Conservation (phyloP, 1,140 invertebrate genomes). For the Amphibalanus amphitrite region DNA sequence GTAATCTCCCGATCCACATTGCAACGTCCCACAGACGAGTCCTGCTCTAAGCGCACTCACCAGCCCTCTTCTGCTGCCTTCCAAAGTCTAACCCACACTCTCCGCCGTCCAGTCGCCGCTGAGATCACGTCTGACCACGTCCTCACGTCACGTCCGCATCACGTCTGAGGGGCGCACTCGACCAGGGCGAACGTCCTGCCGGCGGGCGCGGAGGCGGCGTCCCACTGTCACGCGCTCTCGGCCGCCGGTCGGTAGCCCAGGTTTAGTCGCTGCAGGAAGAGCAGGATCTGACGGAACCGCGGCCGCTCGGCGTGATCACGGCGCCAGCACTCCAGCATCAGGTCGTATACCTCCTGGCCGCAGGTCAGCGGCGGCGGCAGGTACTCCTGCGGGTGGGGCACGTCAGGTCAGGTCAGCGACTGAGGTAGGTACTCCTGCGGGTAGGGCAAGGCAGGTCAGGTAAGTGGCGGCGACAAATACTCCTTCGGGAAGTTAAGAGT, state of each 20-base stretch:
- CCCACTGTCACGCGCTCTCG: not conserved
- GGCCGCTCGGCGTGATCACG: slow-evolving; percentile 64
- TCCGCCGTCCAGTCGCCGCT: too few species aligned
- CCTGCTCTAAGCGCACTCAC: too few species aligned
- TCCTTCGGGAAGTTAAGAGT: too few species aligned
- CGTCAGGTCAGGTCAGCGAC: too few species aligned
- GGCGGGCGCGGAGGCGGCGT: too few species aligned
- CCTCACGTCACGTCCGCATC: not conserved
- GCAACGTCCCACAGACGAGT: too few species aligned
- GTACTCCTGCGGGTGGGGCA: slow-evolving; percentile 32
- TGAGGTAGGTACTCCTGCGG: too few species aligned
- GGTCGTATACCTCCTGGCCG: slow-evolving; percentile 74
- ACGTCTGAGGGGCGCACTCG: not conserved
- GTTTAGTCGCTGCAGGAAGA: slow-evolving; percentile 79
- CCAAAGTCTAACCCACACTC: too few species aligned
- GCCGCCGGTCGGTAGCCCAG: slow-evolving; percentile 35
- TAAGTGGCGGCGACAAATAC: too few species aligned
- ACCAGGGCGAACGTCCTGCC: not conserved
- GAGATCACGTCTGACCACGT: too few species aligned
- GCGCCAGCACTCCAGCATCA: slow-evolving; percentile 90
- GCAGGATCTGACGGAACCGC: slow-evolving; percentile 72
- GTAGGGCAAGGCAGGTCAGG: not conserved
- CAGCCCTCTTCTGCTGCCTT: too few species aligned
- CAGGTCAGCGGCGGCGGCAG: slow-evolving; percentile 62
- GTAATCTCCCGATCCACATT: too few species aligned